phyloP scores from a whole-genome alignment of 2,888 invertebrate species.

The Drosophila subsilvestris region DNA sequence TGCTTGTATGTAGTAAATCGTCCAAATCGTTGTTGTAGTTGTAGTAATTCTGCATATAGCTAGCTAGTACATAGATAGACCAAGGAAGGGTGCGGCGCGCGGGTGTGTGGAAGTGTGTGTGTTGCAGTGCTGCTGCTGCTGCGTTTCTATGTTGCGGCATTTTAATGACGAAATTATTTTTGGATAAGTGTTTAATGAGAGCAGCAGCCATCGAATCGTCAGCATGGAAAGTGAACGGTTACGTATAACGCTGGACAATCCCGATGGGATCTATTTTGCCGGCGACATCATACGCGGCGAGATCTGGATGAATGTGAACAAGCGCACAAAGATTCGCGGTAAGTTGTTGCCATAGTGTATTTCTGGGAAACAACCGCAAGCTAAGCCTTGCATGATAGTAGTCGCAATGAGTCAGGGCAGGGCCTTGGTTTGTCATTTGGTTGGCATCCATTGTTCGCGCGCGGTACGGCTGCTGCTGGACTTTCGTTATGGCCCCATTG shows the following conservation, averaged over 20 bases:
- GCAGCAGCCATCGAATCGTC: slow-evolving; percentile 23
- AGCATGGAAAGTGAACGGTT: slow-evolving; percentile 82
- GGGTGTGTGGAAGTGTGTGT: slow-evolving; percentile 5
- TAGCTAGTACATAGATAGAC: slow-evolving; percentile 15
- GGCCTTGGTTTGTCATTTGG: slow-evolving; percentile 28
- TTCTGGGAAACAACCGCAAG: slow-evolving; percentile 19
- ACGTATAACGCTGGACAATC: slow-evolving; percentile 82
- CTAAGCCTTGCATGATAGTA: slow-evolving; percentile 49
- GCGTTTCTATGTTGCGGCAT: slow-evolving; percentile 57
- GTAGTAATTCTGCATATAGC: slow-evolving; percentile 32
- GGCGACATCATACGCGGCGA: slow-evolving; percentile 82
- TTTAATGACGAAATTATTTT: slow-evolving; percentile 67
- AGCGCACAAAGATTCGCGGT: slow-evolving; percentile 83
- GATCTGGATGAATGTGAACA: slow-evolving; percentile 82
- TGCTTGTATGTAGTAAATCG: slow-evolving; percentile 33
- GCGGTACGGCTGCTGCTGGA: slow-evolving; percentile 21
- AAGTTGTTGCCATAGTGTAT: slow-evolving; percentile 53
- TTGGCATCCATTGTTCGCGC: slow-evolving; percentile 49
- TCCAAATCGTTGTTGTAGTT: slow-evolving; percentile 10
- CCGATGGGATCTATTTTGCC: slow-evolving; percentile 81
- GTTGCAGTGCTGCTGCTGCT: slow-evolving; percentile 39
- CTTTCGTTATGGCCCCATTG: slow-evolving; percentile 69
- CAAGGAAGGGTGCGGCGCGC: slow-evolving; percentile 28
- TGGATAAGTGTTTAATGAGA: slow-evolving; percentile 69
- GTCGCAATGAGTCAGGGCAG: slow-evolving; percentile 61